A percentile compares a stretch with the other conserved stretches of the same genome.
phyloP scores from a whole-genome alignment of 2,797 vertebrate species.

The Sebastolobus alascanus region DNA sequence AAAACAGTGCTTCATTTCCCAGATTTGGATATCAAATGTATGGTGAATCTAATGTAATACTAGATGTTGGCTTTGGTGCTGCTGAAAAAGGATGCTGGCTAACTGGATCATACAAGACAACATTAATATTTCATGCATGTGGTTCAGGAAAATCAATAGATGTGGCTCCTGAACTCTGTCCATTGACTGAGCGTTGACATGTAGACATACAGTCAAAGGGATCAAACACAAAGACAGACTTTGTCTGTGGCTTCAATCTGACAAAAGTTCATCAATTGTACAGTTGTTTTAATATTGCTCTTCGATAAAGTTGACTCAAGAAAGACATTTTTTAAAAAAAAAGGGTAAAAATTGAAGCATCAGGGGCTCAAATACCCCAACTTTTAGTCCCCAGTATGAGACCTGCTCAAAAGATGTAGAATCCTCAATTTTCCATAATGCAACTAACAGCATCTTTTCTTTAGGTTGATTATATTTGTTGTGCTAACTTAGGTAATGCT shows the following conservation, averaged over 20 bases:
- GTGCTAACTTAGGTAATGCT: no score
- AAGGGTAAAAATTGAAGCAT: neutral
- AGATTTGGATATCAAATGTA: conserved; percentile 12
- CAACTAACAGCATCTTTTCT: no score
- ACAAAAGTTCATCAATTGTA: neutral
- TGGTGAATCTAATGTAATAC: conserved; percentile 1
- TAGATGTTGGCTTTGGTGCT: neutral
- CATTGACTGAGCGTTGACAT: conserved; percentile 19
- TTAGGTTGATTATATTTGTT: no score
- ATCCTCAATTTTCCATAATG: no score
- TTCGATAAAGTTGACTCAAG: neutral
- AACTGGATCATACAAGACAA: conserved; percentile 50
- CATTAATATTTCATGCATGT: conserved; percentile 78
- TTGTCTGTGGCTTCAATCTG: neutral
- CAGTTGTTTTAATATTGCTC: neutral
- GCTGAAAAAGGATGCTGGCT: conserved; percentile 28
- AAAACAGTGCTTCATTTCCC: neutral
- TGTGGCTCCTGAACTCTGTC: conserved; percentile 54
- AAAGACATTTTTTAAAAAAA: neutral
- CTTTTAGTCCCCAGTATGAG: neutral
- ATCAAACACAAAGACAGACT: neutral
- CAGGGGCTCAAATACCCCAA: neutral
- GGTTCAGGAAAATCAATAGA: conserved; percentile 70
- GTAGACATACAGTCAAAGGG: neutral
- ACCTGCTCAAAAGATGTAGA: no score